phyloP scores from a whole-genome alignment of 2,888 invertebrate species.

The Microctonus brassicae region DNA sequence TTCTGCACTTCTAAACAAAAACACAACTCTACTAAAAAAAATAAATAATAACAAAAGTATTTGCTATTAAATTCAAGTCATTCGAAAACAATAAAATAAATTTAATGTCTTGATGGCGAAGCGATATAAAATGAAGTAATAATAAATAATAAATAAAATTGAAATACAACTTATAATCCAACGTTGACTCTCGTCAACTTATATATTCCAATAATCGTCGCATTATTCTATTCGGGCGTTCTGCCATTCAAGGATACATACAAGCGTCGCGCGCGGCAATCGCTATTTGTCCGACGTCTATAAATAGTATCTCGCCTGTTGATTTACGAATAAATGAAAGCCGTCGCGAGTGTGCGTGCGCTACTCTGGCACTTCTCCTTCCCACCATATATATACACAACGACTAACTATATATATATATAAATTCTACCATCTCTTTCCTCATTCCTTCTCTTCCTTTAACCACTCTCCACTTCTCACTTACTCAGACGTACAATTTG shows the following conservation, averaged over 20 bases:
- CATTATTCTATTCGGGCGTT: conserved; percentile 55
- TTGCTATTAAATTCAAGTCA: no score
- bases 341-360: conserved; percentile 40
- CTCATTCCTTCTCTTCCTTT: background rate
- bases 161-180: background rate
- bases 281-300: conserved; percentile 65
- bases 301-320: conserved; percentile 62
- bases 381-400: conserved; percentile 18
- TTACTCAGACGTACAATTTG: background rate
- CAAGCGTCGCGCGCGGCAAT: conserved; percentile 52
- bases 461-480: background rate
- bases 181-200: background rate
- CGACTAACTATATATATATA: background rate
- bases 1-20: background rate
- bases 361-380: conserved; percentile 25
- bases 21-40: no score
- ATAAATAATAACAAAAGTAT: no score
- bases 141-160: background rate
- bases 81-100: background rate
- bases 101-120: background rate
- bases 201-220: conserved; percentile 24
- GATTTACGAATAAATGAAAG: conserved; percentile 68
- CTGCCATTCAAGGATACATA: conserved; percentile 62
- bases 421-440: background rate
- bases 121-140: no score